Evolutionary conservation across 1,140 invertebrate genomes (phyloP).

Genomic region (Copidosoma floridanum): DNA sequence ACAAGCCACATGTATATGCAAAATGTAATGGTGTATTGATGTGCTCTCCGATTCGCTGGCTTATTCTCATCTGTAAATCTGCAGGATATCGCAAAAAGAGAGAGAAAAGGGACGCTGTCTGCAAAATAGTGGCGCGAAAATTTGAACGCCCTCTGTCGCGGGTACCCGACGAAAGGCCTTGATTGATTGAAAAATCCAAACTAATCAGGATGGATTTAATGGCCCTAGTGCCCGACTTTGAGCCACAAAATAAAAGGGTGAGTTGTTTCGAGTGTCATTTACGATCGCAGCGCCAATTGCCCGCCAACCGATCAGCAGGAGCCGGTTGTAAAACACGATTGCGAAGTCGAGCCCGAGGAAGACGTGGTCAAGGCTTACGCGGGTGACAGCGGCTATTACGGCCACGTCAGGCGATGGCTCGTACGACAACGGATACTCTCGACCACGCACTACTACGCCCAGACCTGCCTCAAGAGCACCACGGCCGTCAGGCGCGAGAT

Average conservation of each 20-base stretch:
- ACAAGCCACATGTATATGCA: no score
- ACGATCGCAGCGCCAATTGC: no score
- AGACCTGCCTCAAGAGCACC: constrained; percentile 42
- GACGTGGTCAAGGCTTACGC: constrained; percentile 28
- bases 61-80: no score
- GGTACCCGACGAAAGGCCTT: no score
- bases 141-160: no score
- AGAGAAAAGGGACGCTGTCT: no score
- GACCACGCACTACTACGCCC: constrained; percentile 32
- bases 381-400: constrained; percentile 14
- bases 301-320: neutral
- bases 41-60: no score
- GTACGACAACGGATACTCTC: constrained; percentile 28
- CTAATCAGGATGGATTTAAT: constrained; percentile 29
- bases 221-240: constrained; percentile 16
- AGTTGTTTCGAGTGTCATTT: neutral
- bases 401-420: constrained; percentile 32
- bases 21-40: no score
- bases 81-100: no score
- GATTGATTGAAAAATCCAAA: no score
- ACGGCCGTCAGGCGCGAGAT: constrained; percentile 45
- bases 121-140: no score
- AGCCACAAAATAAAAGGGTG: neutral
- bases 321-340: constrained; percentile 35
- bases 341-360: constrained; percentile 20